Percentiles rank a stretch among this genome's conserved stretches.
Evolutionary conservation across 2,797 vertebrate genomes (phyloP).

Genomic region (Threskiornis aethiopicus): DNA sequence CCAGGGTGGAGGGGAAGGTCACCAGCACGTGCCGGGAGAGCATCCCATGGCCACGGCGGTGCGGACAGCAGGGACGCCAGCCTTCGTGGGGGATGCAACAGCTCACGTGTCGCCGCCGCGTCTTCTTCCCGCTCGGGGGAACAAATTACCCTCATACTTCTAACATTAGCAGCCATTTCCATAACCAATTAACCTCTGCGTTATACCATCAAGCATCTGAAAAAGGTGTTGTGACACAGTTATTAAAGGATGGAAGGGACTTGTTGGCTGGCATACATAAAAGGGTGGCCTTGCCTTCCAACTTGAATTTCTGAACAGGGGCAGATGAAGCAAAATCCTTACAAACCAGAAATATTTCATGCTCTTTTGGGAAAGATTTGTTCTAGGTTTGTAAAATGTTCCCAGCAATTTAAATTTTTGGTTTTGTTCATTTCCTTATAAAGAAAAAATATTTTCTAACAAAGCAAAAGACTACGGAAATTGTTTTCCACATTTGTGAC

Average conservation of each 20-base stretch:
- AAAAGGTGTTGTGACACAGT: conserved; percentile 60
- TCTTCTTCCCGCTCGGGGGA: background rate
- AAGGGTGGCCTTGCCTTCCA: background rate
- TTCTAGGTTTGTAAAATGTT: background rate
- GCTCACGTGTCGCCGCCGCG: background rate
- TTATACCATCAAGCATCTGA: conserved; percentile 58
- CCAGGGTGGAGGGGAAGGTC: fast-evolving
- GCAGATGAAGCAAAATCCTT: background rate
- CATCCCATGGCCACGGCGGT: fast-evolving
- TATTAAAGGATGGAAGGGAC: conserved; percentile 47
- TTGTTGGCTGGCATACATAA: conserved; percentile 28
- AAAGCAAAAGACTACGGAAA: background rate
- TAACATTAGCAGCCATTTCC: conserved; percentile 63
- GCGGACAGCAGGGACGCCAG: background rate
- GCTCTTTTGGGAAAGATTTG: background rate
- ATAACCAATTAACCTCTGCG: conserved; percentile 61
- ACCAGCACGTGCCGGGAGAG: background rate
- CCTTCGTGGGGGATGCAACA: background rate
- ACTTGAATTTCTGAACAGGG: background rate
- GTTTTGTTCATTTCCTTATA: background rate
- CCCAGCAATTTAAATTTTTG: background rate
- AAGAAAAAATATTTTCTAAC: background rate
- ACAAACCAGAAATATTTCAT: background rate
- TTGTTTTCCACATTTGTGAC: background rate
- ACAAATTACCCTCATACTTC: conserved; percentile 30